Base-by-base conservation (phyloP, 2,888 invertebrate species). In the Athripsodes cinereus region DNA sequence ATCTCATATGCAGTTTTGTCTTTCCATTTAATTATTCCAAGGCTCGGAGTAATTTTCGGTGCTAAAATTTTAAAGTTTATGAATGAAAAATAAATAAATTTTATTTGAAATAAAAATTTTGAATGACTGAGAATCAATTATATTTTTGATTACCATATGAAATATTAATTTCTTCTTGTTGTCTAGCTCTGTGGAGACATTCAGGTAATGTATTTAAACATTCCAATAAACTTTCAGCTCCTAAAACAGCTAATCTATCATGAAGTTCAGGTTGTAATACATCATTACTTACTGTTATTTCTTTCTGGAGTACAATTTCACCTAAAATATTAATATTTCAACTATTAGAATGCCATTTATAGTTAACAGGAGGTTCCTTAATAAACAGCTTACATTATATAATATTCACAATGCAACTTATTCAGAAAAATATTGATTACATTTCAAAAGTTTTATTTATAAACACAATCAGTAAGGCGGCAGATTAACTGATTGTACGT, bases 131-230 rank as follows among this genome's bases (percentile, higher is more conserved):
- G n/a, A n/a, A n/a, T n/a, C n/a, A n/a, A n/a, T n/a, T n/a, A n/a
- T n/a, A n/a, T n/a, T n/a, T n/a, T 6, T 26, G 26, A 50, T 70
- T 80, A 91, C 92, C 92, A 74, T 86, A 86, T 6, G 88, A 86
- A 22, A 84, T 81, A 53, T 81, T 80, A 22, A 74, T 68, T 51
- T 77, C 68, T 53, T 81, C 72, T 71, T 94, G 93, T 20, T 82
- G 79, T 64, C 68, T 71, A 2, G 84, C 81, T 61, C 75, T 74
- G 16, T 73, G 66, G 62, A 92, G 74, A 67, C 81, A 79, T 2
- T 75, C 65, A 5, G 86, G 86, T 60, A 90, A 72, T 62, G 76
- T 73, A 64, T 72, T 69, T 18, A 93, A 66, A 55, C 84, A 82
- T 52, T 86, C 74, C 1, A 86, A 70, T 31, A 93, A 73, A 70